Conservation (phyloP, 1,140 invertebrate genomes). For the Caenorhabditis brenneri region DNA sequence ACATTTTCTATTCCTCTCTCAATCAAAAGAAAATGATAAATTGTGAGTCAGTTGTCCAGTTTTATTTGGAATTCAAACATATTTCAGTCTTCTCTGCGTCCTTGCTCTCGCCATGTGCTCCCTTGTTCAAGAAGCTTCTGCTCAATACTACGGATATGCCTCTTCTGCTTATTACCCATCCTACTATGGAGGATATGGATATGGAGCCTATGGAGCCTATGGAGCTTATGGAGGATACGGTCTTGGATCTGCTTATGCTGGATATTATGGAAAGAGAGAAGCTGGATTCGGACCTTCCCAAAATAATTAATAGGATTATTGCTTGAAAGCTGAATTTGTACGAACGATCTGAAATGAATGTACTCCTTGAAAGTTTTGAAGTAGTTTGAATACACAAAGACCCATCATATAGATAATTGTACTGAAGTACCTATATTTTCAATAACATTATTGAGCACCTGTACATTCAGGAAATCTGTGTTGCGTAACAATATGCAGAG, state of each 20-base stretch:
- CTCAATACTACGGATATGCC: constrained; percentile 21
- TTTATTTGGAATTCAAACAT: background rate
- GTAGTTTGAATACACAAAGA: too few species aligned
- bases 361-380: too few species aligned
- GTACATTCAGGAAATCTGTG: too few species aligned
- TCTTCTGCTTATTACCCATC: constrained; percentile 18
- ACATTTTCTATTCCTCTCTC: background rate
- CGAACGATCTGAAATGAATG: background rate
- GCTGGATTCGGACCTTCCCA: constrained; percentile 23
- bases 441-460: too few species aligned
- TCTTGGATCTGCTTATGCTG: constrained; percentile 29
- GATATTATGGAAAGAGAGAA: constrained; percentile 41
- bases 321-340: background rate
- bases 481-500: too few species aligned
- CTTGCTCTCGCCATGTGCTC: background rate
- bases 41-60: background rate
- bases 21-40: background rate
- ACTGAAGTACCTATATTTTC: too few species aligned
- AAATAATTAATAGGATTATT: background rate
- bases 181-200: background rate
- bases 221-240: background rate
- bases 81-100: constrained; percentile 27
- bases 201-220: constrained; percentile 3
- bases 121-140: constrained; percentile 11
- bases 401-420: too few species aligned